Evolutionary conservation across 2,113 vertebrate genomes (phyloP), one percentile per base, ranked within the genome.

Genomic region (Peromyscus polionotus): DNA sequence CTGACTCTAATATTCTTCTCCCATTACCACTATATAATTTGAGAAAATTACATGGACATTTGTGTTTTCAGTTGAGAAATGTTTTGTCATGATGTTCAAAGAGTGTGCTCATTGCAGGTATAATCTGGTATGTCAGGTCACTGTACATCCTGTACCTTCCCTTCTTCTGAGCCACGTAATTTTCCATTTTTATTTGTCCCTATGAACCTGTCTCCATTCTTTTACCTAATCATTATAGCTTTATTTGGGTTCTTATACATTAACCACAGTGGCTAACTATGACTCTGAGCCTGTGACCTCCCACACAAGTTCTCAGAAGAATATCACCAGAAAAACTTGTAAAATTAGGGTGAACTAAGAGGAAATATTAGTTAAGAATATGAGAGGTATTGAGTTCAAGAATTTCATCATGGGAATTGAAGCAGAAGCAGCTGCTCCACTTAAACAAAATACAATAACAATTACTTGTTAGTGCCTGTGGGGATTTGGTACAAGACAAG

Each of bases 61-160:
- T 87, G 7, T 31, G 26, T 65, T 81, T 76, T 85, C 72, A 14
- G 12, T 70, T n/a, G 72, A 63, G 54, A 90, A 59, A 19, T 77
- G 26, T 90, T 61, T 10, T 68, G 22, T 61, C 24, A 22, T 1
- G 4, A 17, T n/a, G 16, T 22, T 91, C 73, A 90, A 36, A 73
- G 70, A 31, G 1, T 45, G 17, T 2, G 0, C 12, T 28, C 75
- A 4, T 7, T 76, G 1, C 16, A 33, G 4, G 2, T 45, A 0
- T 36, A 17, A 33, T 77, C 33, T 20, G 31, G 5, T 45, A n/a
- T 42, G 17, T 42, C 36, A 17, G 39, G 63, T 22, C 17, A 81
- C 54, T 59, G 2, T 3, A 0, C 61, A 83, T 81, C 33, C 68
- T 77, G 72, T 77, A 70, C 22, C 67, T 76, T 48, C 61, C 11